Base-by-base conservation (phyloP, 2,888 invertebrate genomes). In the Digitonthophagus gazella region DNA sequence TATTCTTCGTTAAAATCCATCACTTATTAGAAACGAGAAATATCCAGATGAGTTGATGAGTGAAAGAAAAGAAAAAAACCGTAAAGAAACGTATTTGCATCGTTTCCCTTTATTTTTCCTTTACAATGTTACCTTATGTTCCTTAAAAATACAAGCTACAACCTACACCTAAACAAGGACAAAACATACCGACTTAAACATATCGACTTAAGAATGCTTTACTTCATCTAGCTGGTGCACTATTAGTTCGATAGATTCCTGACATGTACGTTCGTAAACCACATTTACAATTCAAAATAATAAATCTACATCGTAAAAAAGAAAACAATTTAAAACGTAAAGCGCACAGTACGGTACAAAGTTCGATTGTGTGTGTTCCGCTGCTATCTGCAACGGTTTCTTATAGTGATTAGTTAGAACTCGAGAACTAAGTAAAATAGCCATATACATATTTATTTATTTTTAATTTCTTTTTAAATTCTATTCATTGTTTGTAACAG, bases 81-180 rank as follows among this genome's bases (percentile, higher is more conserved):
- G 28, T 44, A 44, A 44, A 44, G 28, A 44, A 44, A 44, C 28
- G 28, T 44, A 11, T 44, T n/a, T 44, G 28, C 28, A 44, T 44
- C 28, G 28, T 44, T 44, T 44, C 61, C 61, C 11, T 61, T 61
- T 61, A 20, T 61, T 61, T 61, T 11, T 19, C 61, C 61, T 19
- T 61, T 20, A 18, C 61, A 19, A 61, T 18, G 4, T 61, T 16
- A 61, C 16, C 11, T 58, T 58, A 19, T 61, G 20, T 61, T 19
- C 18, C 61, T 61, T 61, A 61, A n/a, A 44, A 44, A 18, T 61
- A 61, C 18, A 61, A 61, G 18, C 61, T 61, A 61, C 20, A 61
- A 61, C 61, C 61, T 61, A 61, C 61, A 61, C 61, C 61, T 61
- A 61, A 61, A 18, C 61, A 61, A 19, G 61, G 61, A 61, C 61